A percentile compares a stretch with the other conserved stretches of the same genome.
These are phyloP conservation scores for Lithobius niger DNA, from an alignment of 1,140 invertebrate genomes.

Conservation along the genomic window DNA sequence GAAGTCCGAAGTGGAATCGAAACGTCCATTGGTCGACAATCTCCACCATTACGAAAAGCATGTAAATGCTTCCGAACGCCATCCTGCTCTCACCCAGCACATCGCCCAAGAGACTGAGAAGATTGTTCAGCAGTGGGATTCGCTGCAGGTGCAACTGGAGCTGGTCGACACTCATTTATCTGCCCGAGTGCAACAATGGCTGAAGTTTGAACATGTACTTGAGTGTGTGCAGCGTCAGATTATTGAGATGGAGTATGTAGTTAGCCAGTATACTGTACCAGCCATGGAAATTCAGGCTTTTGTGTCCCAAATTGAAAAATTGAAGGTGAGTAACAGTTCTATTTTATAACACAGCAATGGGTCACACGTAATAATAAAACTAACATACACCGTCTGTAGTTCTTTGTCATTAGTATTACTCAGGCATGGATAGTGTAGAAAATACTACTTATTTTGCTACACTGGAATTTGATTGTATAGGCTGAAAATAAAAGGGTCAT, in stretches of 20 bases:
- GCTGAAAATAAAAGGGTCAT: too few relatives aligned
- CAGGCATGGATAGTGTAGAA: too few relatives aligned
- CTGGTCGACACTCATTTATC: background rate
- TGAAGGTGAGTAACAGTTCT: background rate
- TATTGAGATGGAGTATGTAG: slow-evolving; percentile 1
- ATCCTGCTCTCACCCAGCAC: background rate
- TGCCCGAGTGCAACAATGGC: background rate
- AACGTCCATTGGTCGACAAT: background rate
- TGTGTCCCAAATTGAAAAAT: background rate
- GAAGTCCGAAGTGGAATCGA: background rate
- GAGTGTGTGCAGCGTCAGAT: background rate
- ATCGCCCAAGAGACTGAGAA: background rate
- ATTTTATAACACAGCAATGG: background rate
- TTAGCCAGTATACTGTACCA: slow-evolving; percentile 2
- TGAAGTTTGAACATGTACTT: background rate
- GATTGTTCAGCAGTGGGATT: background rate
- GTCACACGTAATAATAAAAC: background rate
- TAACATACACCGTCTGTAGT: background rate
- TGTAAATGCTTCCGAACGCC: background rate
- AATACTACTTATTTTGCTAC: too few relatives aligned
- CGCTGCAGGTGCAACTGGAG: background rate
- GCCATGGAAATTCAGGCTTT: slow-evolving; percentile 8
- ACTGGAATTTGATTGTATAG: too few relatives aligned
- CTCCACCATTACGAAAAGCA: too few relatives aligned
- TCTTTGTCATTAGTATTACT: too few relatives aligned